Base-by-base conservation (phyloP, 2,797 vertebrate genomes). In the Vultur gryphus region DNA sequence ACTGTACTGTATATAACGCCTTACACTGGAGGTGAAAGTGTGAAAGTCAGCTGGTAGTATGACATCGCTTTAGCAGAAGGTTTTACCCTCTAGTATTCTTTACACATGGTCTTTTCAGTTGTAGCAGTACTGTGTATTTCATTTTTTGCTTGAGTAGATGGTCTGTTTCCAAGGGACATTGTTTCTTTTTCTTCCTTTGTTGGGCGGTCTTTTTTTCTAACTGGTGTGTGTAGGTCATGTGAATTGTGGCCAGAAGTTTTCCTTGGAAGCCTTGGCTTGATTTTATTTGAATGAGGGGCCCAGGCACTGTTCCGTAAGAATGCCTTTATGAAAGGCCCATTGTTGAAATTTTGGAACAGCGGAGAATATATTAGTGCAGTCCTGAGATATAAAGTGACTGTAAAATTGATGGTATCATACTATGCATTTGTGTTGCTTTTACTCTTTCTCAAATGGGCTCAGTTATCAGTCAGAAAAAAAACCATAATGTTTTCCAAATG, bases 51-150 rank as follows among this genome's bases (percentile, higher is more conserved):
- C 76, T 96, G 78, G 78, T 93, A 82, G 70, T n/a, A 87, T 51
- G 77, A 57, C 79, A 72, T 91, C 17, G 62, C 44, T 89, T 89
- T 75, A 65, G 28, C 1, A 0, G 87, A 90, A 89, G 72, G 75
- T 92, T 96, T 96, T 94, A 81, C 41, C 72, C 81, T 96, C 77
- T 96, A 69, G 76, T 84, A 59, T 92, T 67, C 84, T 97, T 86
- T 93, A 93, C 78, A 70, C 57, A 16, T 37, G 25, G 21, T 94
- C 89, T 96, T 95, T 96, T 79, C 44, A 86, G 37, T 83, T 97
- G 9, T 82, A 90, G 73, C 70, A 57, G 67, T 87, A 89, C 65
- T 84, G 51, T 67, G 49, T 58, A 49, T 86, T 92, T 91, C 31
- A 71, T 70, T 96, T 96, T 94, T 95, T 59, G 87, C 58, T 89